phyloP scores from a whole-genome alignment of 2,888 invertebrate species.

The Terebella lapidaria region DNA sequence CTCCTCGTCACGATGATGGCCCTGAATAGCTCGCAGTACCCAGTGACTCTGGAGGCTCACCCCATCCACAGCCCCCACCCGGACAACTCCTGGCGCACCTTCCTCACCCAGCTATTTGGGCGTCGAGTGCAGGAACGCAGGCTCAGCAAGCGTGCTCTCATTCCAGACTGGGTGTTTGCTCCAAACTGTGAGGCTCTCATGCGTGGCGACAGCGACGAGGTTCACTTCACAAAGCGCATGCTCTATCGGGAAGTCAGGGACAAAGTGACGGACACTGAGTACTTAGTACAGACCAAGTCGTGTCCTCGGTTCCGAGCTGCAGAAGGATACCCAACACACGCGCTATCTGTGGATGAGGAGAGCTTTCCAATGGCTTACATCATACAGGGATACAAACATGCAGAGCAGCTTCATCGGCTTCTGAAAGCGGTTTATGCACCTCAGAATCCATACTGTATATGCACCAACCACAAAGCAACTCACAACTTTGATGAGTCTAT shows the following conservation, averaged over 20 bases:
- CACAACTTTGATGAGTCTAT: background rate
- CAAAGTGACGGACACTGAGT: background rate
- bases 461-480: conserved; percentile 11
- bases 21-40: background rate
- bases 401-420: conserved; percentile 15
- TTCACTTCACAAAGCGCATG: background rate
- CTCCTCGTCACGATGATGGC: background rate
- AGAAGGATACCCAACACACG: background rate
- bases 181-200: background rate
- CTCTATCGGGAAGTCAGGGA: conserved; percentile 1
- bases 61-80: background rate
- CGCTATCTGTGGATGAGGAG: conserved; percentile 8
- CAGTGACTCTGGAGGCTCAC: background rate
- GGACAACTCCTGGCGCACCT: background rate
- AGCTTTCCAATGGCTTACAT: conserved; percentile 19
- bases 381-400: conserved; percentile 11
- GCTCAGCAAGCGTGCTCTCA: background rate
- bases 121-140: background rate
- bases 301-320: background rate
- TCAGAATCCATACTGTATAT: conserved; percentile 21
- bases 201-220: background rate
- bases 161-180: conserved; percentile 1
- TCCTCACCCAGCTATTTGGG: background rate
- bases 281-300: background rate
- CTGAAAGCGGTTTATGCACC: conserved; percentile 18